Evolutionary conservation across 2,888 invertebrate genomes (phyloP).

Genomic region (Nudaria mundana): DNA sequence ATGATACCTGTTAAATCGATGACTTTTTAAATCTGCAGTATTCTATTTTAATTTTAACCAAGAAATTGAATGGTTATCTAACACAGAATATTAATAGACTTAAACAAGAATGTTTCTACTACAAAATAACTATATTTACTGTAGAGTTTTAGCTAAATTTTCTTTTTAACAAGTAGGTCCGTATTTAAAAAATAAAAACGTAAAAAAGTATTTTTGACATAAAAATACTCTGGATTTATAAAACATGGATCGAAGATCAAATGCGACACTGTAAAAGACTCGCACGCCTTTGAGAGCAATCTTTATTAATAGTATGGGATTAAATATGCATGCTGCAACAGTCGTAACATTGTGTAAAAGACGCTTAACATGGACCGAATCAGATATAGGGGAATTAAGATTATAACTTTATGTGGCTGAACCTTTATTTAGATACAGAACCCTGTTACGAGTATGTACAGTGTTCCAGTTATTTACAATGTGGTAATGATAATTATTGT

Average conservation of each 20-base stretch:
- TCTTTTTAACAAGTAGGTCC: too few relatives aligned
- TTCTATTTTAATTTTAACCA: not conserved
- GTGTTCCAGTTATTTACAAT: slow-evolving; percentile 5
- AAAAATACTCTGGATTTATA: too few relatives aligned
- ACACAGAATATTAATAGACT: not conserved
- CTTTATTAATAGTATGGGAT: slow-evolving; percentile 4
- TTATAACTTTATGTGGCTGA: slow-evolving; percentile 33
- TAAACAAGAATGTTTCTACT: too few relatives aligned
- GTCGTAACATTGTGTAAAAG: slow-evolving; percentile 39
- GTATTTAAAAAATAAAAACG: too few relatives aligned
- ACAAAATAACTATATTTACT: too few relatives aligned
- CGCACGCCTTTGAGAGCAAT: slow-evolving; percentile 1
- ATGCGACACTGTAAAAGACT: not conserved
- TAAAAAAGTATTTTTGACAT: too few relatives aligned
- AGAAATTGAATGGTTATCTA: not conserved
- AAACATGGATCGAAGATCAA: too few relatives aligned
- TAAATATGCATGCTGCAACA: slow-evolving; percentile 16
- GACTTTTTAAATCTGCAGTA: not conserved
- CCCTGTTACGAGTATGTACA: slow-evolving; percentile 14
- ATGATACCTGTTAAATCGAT: slow-evolving; percentile 6
- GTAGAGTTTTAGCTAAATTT: too few relatives aligned
- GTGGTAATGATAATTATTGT: not conserved
- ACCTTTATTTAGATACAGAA: slow-evolving; percentile 15
- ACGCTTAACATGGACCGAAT: slow-evolving; percentile 38
- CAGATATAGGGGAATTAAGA: slow-evolving; percentile 37